Evolutionary conservation across 2,888 invertebrate species (phyloP).

Genomic region (Ochropleura plecta): DNA sequence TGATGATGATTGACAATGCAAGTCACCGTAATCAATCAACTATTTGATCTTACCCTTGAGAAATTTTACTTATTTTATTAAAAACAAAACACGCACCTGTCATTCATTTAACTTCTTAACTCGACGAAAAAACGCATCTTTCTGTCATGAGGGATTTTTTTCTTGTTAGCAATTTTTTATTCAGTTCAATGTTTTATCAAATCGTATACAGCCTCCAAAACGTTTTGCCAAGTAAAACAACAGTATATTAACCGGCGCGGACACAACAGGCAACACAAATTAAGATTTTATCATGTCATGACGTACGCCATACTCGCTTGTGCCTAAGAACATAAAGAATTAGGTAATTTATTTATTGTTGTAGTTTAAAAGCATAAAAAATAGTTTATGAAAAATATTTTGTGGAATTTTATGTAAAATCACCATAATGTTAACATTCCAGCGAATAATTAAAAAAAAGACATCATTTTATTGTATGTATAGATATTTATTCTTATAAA

Average conservation of each 20-base stretch:
- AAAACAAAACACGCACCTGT: not conserved
- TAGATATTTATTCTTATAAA: not conserved
- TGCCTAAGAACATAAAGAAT: slow-evolving; percentile 67
- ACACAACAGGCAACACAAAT: slow-evolving; percentile 78
- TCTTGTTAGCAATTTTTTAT: slow-evolving; percentile 2
- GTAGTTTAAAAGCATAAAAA: slow-evolving; percentile 29
- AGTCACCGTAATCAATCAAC: not conserved
- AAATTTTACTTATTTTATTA: no score
- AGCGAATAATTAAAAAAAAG: not conserved
- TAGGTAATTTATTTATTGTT: slow-evolving; percentile 64
- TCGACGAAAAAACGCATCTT: not conserved
- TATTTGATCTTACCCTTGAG: no score
- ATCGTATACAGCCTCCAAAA: slow-evolving; percentile 62
- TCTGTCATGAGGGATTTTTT: not conserved
- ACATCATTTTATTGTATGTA: not conserved
- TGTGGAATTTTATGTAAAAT: not conserved
- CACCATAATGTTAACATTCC: not conserved
- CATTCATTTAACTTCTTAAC: not conserved
- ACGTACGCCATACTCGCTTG: slow-evolving; percentile 68
- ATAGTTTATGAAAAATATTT: not conserved
- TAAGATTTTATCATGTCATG: slow-evolving; percentile 83
- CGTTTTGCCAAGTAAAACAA: slow-evolving; percentile 66
- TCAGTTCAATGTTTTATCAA: slow-evolving; percentile 52
- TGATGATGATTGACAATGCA: not conserved
- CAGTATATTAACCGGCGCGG: slow-evolving; percentile 70